Evolutionary conservation across 2,113 vertebrate species (phyloP), one percentile per base, ranked within the genome.

Genomic region (Symphodus melops): DNA sequence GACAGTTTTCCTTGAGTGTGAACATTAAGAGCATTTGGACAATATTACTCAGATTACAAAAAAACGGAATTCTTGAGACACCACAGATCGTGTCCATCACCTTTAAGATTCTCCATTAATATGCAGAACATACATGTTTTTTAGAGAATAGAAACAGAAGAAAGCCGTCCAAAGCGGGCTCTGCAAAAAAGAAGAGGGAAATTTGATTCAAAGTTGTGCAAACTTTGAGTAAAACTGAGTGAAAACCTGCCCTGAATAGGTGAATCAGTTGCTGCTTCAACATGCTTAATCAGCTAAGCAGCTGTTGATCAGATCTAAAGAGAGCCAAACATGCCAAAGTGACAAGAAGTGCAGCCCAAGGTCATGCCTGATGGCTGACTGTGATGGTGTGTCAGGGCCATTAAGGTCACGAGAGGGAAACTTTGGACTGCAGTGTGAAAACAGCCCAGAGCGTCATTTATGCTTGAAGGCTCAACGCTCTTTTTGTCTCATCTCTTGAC

Each of bases 381-480:
- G 48, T n/a, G 48, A 53, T n/a, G 52, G 44, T n/a, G 54, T 70
- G 72, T 70, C 75, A 66, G 51, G 42, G 33, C 72, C 65, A 54
- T 72, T 72, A 41, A 70, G 80, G 80, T 77, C 80, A 80, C 21
- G 9, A 1, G 10, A 4, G 48, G 68, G 41, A 75, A 73, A 76
- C 55, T 72, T 61, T 72, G 63, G 65, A 39, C 51, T 2, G 20
- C 51, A 11, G 76, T 23, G 76, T 66, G 68, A 77, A 82, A 76
- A 70, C 55, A 55, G 75, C 84, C 69, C 8, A 4, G 0, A 36
- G 72, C 63, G 20, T 65, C 2, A 66, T 79, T 69, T 17, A 13
- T 14, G 71, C 75, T 59, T 0, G 9, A 17, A 61, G 64, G 63
- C 48, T 69, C 66, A 3, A 75, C 66, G 19, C 65, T 56, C 21